These are phyloP conservation scores for Erynnis tages DNA, from an alignment of 2,888 invertebrate genomes.

Conservation along the genomic window DNA sequence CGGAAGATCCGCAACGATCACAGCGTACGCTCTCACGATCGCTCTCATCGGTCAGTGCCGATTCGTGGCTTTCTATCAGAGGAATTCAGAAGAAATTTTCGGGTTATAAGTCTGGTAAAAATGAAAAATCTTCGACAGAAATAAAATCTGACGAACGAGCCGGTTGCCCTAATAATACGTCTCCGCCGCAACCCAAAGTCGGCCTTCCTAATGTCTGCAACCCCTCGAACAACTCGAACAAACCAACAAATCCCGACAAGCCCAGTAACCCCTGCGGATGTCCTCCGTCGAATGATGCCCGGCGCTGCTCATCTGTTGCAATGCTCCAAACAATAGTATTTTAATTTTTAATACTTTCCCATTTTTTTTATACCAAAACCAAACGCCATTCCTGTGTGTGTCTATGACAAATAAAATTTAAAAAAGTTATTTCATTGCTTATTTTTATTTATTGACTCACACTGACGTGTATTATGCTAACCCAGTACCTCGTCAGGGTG, in stretches of 20 bases:
- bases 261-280: conserved; percentile 3
- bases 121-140: not conserved
- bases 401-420: not conserved
- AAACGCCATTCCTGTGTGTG: conserved; percentile 13
- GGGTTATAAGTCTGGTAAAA: conserved; percentile 26
- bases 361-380: not conserved
- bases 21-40: not conserved
- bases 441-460: not conserved
- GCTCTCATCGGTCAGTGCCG: not conserved
- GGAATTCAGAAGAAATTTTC: conserved; percentile 37
- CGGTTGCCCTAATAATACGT: not conserved
- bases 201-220: not conserved
- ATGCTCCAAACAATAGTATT: not conserved
- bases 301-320: not conserved
- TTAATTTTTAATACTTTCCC: no score
- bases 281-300: not conserved
- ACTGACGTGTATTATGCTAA: no score
- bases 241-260: not conserved
- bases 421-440: not conserved
- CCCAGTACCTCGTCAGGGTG: no score
- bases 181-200: not conserved
- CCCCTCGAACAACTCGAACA: not conserved
- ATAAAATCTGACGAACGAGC: no score
- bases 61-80: conserved; percentile 40
- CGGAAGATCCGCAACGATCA: not conserved